Conservation (phyloP, 1,140 invertebrate species). For the Drosophila lacertosa region DNA sequence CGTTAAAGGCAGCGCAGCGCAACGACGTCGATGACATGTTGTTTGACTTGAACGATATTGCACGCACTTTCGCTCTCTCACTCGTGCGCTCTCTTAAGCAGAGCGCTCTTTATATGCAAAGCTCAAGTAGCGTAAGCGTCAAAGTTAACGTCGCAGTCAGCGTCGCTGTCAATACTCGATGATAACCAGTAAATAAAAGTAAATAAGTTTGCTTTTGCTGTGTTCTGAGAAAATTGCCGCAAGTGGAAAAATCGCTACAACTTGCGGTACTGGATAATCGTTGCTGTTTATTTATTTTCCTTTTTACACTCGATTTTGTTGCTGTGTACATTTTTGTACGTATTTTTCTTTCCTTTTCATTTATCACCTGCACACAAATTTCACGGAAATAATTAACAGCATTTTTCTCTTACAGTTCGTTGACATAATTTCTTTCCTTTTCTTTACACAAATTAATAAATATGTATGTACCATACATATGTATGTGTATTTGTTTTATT, state of each 20-base stretch:
- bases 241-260: conserved; percentile 3
- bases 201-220: conserved; percentile 16
- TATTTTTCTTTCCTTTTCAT: conserved; percentile 11
- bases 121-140: not conserved
- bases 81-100: not conserved
- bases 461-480: not conserved
- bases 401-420: conserved; percentile 32
- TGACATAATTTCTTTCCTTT: conserved; percentile 30
- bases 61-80: conserved; percentile 6
- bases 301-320: not conserved
- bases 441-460: not conserved
- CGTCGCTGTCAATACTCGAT: conserved; percentile 10
- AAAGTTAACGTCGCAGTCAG: not conserved
- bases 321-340: conserved; percentile 5
- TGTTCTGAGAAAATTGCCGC: conserved; percentile 6
- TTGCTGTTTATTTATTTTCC: not conserved
- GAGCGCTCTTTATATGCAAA: conserved; percentile 1
- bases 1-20: not conserved
- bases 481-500: not conserved
- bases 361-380: conserved; percentile 34
- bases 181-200: conserved; percentile 20
- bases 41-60: conserved; percentile 9
- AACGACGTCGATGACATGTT: conserved; percentile 12
- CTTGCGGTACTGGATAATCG: conserved; percentile 4
- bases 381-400: conserved; percentile 42